phyloP scores from a whole-genome alignment of 1,140 invertebrate genomes.

The Pachyrhynchus sulphureomaculatus region DNA sequence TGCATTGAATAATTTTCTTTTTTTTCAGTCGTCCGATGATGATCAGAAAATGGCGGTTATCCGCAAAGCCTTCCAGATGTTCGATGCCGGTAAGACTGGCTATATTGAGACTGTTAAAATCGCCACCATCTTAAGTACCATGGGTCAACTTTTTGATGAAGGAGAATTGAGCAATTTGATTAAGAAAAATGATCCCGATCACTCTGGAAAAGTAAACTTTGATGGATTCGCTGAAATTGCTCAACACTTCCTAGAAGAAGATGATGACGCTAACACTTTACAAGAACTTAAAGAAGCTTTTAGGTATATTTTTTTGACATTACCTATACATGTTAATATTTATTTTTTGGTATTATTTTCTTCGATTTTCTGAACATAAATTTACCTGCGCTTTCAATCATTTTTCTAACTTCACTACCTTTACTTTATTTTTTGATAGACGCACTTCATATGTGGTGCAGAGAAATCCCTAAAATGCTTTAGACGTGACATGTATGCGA shows the following conservation, averaged over 20 bases:
- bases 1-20: not conserved
- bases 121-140: conserved; percentile 88
- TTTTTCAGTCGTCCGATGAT: conserved; percentile 56
- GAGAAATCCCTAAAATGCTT: no score
- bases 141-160: conserved; percentile 90
- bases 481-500: no score
- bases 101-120: conserved; percentile 88
- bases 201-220: conserved; percentile 87
- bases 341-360: no score
- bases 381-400: no score
- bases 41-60: conserved; percentile 85
- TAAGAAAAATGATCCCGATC: conserved; percentile 81
- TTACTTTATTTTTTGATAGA: no score
- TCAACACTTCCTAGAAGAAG: conserved; percentile 85
- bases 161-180: conserved; percentile 80
- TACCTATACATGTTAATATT: no score
- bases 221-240: conserved; percentile 90
- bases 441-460: no score
- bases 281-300: conserved; percentile 95
- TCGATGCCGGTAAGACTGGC: conserved; percentile 86
- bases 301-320: conserved; percentile 55
- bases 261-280: conserved; percentile 84
- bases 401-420: no score
- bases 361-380: no score
- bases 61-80: conserved; percentile 93